Evolutionary conservation across 2,888 invertebrate genomes (phyloP).

Genomic region (Melanophora roralis): DNA sequence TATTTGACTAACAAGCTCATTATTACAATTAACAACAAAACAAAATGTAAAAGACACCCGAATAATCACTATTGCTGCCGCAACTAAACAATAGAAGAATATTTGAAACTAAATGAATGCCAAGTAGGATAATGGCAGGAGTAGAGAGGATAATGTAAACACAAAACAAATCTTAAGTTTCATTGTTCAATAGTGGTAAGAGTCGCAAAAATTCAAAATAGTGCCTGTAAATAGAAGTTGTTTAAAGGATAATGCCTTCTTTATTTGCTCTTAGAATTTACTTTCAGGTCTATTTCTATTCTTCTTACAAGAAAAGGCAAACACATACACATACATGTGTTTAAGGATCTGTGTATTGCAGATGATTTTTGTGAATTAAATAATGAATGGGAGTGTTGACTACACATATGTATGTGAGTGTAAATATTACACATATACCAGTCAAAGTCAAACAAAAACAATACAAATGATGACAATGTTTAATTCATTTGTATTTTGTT

Average conservation of each 20-base stretch:
- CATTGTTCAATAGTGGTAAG: slow-evolving; percentile 9
- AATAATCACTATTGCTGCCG: slow-evolving; percentile 3
- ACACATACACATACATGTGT: no score
- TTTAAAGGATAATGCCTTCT: slow-evolving; percentile 22
- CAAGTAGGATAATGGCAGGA: slow-evolving; percentile 22
- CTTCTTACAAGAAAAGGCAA: slow-evolving; percentile 3
- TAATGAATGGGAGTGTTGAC: neutral
- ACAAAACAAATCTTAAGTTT: slow-evolving; percentile 44
- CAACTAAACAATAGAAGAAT: neutral
- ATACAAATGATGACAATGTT: slow-evolving; percentile 39
- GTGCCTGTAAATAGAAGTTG: slow-evolving; percentile 13
- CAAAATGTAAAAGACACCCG: slow-evolving; percentile 47
- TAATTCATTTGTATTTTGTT: neutral
- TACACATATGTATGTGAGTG: neutral
- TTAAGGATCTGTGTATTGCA: no score
- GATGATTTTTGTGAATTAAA: neutral
- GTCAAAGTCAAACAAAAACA: slow-evolving; percentile 16
- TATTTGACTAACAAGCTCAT: slow-evolving; percentile 52
- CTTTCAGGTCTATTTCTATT: slow-evolving; percentile 9
- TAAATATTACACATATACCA: neutral
- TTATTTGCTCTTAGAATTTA: slow-evolving; percentile 35
- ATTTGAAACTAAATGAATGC: neutral
- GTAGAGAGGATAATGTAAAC: slow-evolving; percentile 42
- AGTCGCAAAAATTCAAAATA: slow-evolving; percentile 4
- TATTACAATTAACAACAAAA: slow-evolving; percentile 45